These are phyloP conservation scores for Cataglyphis cursor DNA, from an alignment of 2,888 invertebrate genomes.

Conservation along the genomic window DNA sequence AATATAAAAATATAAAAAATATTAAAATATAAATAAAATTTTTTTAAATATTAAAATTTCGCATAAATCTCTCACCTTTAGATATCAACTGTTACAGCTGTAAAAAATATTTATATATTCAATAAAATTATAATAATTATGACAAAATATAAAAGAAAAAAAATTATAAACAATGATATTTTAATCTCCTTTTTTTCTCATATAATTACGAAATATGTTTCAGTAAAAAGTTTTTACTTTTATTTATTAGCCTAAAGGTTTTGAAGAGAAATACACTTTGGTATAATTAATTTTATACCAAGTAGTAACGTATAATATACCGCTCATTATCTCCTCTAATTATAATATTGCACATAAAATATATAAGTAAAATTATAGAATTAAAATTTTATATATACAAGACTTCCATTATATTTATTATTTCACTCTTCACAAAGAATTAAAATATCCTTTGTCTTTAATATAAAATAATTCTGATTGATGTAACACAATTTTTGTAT, in stretches of 20 bases:
- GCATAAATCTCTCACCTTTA: too few species aligned
- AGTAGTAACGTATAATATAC: neutral
- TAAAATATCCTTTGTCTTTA: neutral
- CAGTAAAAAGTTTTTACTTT: slow-evolving; percentile 1
- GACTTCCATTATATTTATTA: neutral
- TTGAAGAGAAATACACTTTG: neutral
- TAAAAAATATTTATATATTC: neutral
- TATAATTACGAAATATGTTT: neutral
- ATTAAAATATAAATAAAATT: neutral
- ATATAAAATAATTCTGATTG: slow-evolving; percentile 25
- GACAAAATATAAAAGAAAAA: neutral
- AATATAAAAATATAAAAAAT: too few species aligned
- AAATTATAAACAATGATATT: neutral
- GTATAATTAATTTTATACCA: slow-evolving; percentile 10
- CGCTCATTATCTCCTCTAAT: neutral
- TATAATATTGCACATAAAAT: neutral
- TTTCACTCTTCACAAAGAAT: neutral
- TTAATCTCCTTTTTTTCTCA: neutral
- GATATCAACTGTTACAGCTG: neutral
- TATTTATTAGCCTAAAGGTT: neutral
- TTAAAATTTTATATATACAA: neutral
- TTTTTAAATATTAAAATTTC: neutral
- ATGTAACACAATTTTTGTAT: neutral
- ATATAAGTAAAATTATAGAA: slow-evolving; percentile 21
- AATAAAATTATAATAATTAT: neutral